Evolutionary conservation across 1,140 invertebrate species (phyloP).

Genomic region (Drosophila subobscura): DNA sequence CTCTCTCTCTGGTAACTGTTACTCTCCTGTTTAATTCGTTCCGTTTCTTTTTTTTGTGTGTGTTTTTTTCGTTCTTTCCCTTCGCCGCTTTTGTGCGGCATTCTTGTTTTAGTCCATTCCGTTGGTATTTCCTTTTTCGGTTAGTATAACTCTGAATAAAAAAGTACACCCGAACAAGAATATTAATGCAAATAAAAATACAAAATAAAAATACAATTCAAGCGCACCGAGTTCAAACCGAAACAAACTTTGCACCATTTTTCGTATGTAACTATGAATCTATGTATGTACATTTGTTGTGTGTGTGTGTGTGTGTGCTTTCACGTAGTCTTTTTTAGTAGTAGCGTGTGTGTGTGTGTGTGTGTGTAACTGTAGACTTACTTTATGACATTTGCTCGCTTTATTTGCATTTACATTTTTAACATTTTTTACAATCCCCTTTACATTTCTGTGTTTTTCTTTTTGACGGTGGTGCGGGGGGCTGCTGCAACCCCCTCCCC

Average conservation of each 20-base stretch:
- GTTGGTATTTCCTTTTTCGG: slow-evolving; percentile 29
- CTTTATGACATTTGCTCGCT: slow-evolving; percentile 77
- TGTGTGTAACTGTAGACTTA: slow-evolving; percentile 58
- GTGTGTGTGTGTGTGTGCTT: slow-evolving; percentile 16
- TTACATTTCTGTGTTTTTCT: slow-evolving; percentile 16
- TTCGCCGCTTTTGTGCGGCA: slow-evolving; percentile 1
- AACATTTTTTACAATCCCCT: slow-evolving; percentile 49
- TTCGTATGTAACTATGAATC: slow-evolving; percentile 42
- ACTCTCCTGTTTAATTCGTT: slow-evolving; percentile 17
- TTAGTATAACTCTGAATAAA: slow-evolving; percentile 37
- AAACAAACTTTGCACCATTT: slow-evolving; percentile 83
- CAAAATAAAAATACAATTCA: slow-evolving; percentile 69
- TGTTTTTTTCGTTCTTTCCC: slow-evolving; percentile 15
- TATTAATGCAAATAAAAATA: slow-evolving; percentile 62
- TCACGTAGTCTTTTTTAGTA: slow-evolving; percentile 55
- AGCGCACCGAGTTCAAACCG: slow-evolving; percentile 83
- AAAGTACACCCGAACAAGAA: slow-evolving; percentile 40
- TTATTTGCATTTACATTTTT: slow-evolving; percentile 76
- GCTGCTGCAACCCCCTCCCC: slow-evolving; percentile 12
- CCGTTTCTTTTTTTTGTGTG: slow-evolving; percentile 8
- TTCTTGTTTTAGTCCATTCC: slow-evolving; percentile 29
- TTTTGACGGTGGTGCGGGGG: slow-evolving; percentile 1
- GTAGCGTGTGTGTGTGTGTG: neutral
- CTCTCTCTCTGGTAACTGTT: neutral
- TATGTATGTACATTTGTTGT: slow-evolving; percentile 14